A percentile compares a stretch with the other conserved stretches of the same genome.
phyloP scores from a whole-genome alignment of 2,888 invertebrate species.

The Schizaphis graminum region DNA sequence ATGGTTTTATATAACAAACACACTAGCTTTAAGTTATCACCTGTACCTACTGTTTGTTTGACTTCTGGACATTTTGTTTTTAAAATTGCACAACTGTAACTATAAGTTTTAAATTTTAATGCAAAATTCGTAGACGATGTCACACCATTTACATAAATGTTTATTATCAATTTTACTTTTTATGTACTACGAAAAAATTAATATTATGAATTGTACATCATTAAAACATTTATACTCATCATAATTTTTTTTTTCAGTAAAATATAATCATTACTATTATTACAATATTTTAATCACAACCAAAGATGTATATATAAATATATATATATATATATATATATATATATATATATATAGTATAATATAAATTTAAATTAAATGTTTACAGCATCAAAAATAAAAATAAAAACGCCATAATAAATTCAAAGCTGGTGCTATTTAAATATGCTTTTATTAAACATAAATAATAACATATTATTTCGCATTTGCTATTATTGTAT shows the following conservation, averaged over 20 bases:
- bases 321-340: neutral
- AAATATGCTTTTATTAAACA: neutral
- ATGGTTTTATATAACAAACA: neutral
- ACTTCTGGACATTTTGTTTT: neutral
- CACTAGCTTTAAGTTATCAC: neutral
- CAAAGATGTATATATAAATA: neutral
- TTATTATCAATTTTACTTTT: neutral
- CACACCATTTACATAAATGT: neutral
- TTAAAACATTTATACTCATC: neutral
- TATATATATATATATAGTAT: neutral
- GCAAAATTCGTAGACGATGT: neutral
- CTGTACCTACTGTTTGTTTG: neutral
- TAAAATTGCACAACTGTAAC: neutral
- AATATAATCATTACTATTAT: neutral
- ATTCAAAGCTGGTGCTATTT: neutral
- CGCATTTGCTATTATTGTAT: neutral
- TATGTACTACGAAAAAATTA: neutral
- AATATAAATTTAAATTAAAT: neutral
- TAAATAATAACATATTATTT: neutral
- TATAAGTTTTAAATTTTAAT: neutral
- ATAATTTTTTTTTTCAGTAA: neutral
- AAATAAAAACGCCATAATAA: neutral
- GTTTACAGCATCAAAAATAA: neutral
- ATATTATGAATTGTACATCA: neutral
- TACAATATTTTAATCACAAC: neutral